Evolutionary conservation across 2,888 invertebrate genomes (phyloP).

Genomic region (Siphonodentalium dalli): DNA sequence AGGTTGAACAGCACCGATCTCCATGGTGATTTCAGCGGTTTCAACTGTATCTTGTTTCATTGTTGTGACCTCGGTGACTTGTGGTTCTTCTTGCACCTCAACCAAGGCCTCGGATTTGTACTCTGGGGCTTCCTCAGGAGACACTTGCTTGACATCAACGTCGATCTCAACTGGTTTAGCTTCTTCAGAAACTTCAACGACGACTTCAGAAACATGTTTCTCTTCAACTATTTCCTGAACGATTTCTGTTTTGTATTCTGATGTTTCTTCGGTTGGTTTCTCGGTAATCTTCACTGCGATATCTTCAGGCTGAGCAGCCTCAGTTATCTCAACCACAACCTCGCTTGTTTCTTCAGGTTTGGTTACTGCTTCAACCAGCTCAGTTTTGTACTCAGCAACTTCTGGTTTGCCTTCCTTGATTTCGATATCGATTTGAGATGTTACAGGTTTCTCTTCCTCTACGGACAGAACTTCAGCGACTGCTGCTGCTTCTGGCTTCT

Average conservation of each 20-base stretch:
- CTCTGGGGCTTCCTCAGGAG: conserved; percentile 21
- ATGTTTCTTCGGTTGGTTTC: conserved; percentile 16
- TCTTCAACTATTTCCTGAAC: conserved; percentile 19
- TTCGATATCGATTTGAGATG: conserved; percentile 13
- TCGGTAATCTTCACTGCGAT: conserved; percentile 21
- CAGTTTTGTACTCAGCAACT: conserved; percentile 11
- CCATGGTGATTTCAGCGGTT: conserved; percentile 24
- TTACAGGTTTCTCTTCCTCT: conserved; percentile 9
- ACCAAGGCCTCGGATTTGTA: conserved; percentile 28
- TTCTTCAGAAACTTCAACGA: conserved; percentile 20
- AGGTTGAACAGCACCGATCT: conserved; percentile 22
- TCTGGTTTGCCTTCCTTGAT: conserved; percentile 20
- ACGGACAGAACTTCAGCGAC: conserved; percentile 6
- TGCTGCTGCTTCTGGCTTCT: conserved; percentile 18
- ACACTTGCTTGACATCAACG: conserved; percentile 18
- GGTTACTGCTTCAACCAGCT: conserved; percentile 16
- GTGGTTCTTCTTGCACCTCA: conserved; percentile 29
- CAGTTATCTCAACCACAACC: conserved; percentile 14
- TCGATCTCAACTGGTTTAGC: conserved; percentile 22
- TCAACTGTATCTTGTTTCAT: conserved; percentile 16
- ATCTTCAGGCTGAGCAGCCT: conserved; percentile 14
- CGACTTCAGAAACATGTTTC: conserved; percentile 22
- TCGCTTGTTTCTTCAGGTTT: conserved; percentile 10
- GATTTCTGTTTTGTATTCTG: conserved; percentile 25
- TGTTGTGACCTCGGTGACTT: conserved; percentile 33